phyloP scores from a whole-genome alignment of 2,888 invertebrate species.

The Lasiommata megera region DNA sequence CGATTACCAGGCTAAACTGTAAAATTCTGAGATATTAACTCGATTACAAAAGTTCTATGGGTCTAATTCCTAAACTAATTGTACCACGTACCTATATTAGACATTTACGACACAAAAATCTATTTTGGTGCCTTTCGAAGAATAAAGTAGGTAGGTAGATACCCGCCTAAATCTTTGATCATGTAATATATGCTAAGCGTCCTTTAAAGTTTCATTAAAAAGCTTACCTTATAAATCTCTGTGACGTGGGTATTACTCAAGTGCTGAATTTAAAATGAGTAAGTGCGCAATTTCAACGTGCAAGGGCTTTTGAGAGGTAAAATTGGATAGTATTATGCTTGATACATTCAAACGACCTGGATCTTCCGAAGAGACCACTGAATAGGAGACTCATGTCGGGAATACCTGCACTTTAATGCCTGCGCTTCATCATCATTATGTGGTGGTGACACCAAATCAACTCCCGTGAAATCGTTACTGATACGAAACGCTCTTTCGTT shows the following conservation, averaged over 20 bases:
- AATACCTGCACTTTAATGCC: no score
- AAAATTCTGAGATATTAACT: not conserved
- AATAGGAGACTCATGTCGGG: no score
- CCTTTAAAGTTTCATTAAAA: not conserved
- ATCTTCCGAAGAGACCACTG: not conserved
- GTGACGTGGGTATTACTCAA: not conserved
- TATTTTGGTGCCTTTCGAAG: not conserved
- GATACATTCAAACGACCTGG: not conserved
- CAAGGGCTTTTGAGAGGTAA: not conserved
- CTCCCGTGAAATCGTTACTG: no score
- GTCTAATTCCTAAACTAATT: no score
- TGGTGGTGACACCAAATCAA: no score
- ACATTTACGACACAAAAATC: no score
- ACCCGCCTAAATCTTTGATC: not conserved
- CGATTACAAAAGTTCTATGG: no score
- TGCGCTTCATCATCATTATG: no score
- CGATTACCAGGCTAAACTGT: no score
- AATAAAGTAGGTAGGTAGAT: not conserved
- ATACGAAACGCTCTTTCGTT: no score
- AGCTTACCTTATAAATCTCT: not conserved
- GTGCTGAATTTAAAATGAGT: not conserved
- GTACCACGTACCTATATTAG: no score
- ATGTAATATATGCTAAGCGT: not conserved
- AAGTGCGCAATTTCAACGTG: not conserved
- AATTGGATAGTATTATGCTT: not conserved